Conservation (phyloP, 2,797 vertebrate species). For the Strix occidentalis region DNA sequence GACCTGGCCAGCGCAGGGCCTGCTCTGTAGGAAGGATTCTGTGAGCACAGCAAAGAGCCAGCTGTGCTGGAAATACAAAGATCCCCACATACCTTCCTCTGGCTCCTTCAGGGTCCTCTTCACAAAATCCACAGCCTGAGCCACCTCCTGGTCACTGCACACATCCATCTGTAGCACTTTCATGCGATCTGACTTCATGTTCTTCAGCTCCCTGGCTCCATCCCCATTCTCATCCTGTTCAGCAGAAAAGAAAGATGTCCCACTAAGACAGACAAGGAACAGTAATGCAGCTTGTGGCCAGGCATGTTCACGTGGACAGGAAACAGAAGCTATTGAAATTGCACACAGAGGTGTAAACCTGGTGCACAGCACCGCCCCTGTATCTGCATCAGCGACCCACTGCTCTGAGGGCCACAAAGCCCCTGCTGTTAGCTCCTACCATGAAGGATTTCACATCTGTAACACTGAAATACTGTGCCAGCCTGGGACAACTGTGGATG, state of each 20-base stretch:
- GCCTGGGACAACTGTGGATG: not conserved
- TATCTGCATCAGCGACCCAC: not conserved
- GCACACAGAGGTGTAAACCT: not conserved
- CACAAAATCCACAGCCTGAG: constrained; percentile 76
- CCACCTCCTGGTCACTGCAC: constrained; percentile 86
- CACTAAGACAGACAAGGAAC: not conserved
- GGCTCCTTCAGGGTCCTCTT: constrained; percentile 75
- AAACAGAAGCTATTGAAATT: not conserved
- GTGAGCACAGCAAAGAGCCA: not conserved
- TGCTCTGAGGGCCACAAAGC: not conserved
- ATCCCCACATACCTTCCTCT: constrained; percentile 71
- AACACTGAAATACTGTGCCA: not conserved
- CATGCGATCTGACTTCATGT: constrained; percentile 81
- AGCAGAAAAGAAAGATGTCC: not conserved
- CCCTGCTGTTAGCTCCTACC: not conserved
- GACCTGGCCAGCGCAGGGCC: not conserved
- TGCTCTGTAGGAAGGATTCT: not conserved
- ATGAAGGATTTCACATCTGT: not conserved
- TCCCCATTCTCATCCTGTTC: constrained; percentile 80
- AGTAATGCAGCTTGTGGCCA: not conserved
- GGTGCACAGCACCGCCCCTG: not conserved
- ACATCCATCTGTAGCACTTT: constrained; percentile 88
- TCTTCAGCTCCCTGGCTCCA: constrained; percentile 81
- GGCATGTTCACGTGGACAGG: not conserved
- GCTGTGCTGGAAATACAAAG: not conserved